Conservation (phyloP, 1,140 invertebrate species). For the Phymastichus coffea region DNA sequence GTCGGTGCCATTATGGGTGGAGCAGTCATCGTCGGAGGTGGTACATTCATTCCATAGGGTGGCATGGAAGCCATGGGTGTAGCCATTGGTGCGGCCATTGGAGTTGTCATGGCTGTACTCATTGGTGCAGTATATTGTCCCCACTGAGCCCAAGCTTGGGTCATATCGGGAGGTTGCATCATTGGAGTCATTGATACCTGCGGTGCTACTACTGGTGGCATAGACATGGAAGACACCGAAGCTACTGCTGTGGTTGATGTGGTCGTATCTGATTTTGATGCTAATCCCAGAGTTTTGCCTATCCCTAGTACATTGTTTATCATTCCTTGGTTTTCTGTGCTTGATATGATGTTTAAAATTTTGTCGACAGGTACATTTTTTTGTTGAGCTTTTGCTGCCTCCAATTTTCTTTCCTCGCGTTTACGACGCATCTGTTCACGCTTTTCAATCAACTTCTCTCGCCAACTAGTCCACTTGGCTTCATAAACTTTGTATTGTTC, state of each 20-base stretch:
- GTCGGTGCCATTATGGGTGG: constrained; percentile 37
- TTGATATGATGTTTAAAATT: constrained; percentile 52
- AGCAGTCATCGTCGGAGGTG: constrained; percentile 30
- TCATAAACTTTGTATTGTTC: constrained; percentile 77
- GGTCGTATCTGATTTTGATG: constrained; percentile 42
- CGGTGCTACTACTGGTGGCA: not conserved
- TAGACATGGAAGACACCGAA: constrained; percentile 22
- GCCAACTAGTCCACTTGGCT: constrained; percentile 78
- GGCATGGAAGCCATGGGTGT: constrained; percentile 18
- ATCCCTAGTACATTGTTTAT: constrained; percentile 54
- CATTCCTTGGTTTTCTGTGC: constrained; percentile 51
- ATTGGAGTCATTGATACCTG: constrained; percentile 33
- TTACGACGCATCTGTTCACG: constrained; percentile 78
- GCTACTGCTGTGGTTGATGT: not conserved
- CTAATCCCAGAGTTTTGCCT: constrained; percentile 52
- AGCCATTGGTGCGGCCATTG: constrained; percentile 7
- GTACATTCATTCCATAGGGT: constrained; percentile 20
- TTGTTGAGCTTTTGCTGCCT: constrained; percentile 40
- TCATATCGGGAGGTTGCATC: constrained; percentile 40
- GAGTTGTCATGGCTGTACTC: constrained; percentile 24
- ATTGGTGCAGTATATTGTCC: constrained; percentile 45
- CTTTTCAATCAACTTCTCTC: constrained; percentile 72
- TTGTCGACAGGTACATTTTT: constrained; percentile 49
- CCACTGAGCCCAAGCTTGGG: constrained; percentile 45
- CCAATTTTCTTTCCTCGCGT: constrained; percentile 54